A percentile compares a stretch with the other conserved stretches of the same genome.
Conservation (phyloP, 1,140 invertebrate species). For the Asbolus verrucosus region DNA sequence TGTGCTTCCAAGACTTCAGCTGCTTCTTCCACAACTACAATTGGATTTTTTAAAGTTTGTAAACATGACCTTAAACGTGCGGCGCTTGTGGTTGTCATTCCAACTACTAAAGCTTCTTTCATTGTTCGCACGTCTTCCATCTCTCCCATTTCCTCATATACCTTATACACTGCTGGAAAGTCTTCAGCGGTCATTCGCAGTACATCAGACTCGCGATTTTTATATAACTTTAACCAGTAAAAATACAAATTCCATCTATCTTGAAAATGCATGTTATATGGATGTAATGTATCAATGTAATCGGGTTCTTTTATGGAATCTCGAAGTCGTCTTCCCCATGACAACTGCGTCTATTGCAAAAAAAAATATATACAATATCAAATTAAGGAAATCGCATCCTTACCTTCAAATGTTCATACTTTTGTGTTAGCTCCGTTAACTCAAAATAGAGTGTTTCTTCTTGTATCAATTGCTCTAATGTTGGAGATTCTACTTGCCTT, state of each 20-base stretch:
- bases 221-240: constrained; percentile 61
- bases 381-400: not conserved
- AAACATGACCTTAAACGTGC: constrained; percentile 74
- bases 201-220: constrained; percentile 58
- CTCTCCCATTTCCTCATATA: constrained; percentile 62
- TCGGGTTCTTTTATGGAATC: not conserved
- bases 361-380: not conserved
- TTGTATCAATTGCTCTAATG: not conserved
- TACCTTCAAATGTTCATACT: constrained; percentile 2
- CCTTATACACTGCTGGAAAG: constrained; percentile 62
- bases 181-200: constrained; percentile 57
- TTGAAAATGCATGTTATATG: constrained; percentile 56
- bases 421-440: not conserved
- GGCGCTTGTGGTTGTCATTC: constrained; percentile 84
- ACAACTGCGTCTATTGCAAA: not conserved
- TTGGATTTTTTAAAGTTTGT: constrained; percentile 71
- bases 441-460: not conserved
- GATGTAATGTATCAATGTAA: constrained; percentile 48
- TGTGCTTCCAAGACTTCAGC: constrained; percentile 87
- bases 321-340: not conserved
- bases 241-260: constrained; percentile 64
- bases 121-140: constrained; percentile 64
- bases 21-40: constrained; percentile 87
- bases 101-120: constrained; percentile 69
- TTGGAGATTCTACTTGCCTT: not conserved